Evolutionary conservation across 2,888 invertebrate species (phyloP).

Genomic region (Philereme transversata): DNA sequence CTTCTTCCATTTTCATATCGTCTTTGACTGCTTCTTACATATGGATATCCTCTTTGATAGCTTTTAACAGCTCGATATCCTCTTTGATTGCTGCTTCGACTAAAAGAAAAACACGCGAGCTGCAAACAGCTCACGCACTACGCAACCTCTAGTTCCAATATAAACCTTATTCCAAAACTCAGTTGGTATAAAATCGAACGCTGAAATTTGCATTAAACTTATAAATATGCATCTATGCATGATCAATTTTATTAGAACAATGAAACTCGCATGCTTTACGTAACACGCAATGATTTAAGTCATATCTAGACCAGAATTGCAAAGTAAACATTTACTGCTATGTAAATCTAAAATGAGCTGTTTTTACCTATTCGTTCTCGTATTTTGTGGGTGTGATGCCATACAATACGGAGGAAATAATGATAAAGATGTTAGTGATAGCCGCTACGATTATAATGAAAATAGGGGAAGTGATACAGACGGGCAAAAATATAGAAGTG

Average conservation of each 20-base stretch:
- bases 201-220: neutral
- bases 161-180: conserved; percentile 4
- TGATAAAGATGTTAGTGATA: neutral
- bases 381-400: conserved; percentile 3
- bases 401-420: neutral
- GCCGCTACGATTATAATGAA: neutral
- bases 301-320: neutral
- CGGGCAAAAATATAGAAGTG: neutral
- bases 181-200: conserved; percentile 5
- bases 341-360: conserved; percentile 6
- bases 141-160: no score
- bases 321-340: conserved; percentile 3
- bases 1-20: no score
- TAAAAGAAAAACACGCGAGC: no score
- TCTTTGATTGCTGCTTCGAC: no score
- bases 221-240: neutral
- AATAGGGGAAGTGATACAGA: neutral
- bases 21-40: no score
- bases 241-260: conserved; percentile 8
- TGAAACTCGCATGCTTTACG: neutral
- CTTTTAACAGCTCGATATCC: no score
- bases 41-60: no score
- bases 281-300: neutral
- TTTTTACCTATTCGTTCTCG: conserved; percentile 1
- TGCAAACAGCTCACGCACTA: no score